Percentiles rank a stretch among this genome's conserved stretches.
Evolutionary conservation across 2,113 vertebrate species (phyloP).

Genomic region (Semicossyphus pulcher): DNA sequence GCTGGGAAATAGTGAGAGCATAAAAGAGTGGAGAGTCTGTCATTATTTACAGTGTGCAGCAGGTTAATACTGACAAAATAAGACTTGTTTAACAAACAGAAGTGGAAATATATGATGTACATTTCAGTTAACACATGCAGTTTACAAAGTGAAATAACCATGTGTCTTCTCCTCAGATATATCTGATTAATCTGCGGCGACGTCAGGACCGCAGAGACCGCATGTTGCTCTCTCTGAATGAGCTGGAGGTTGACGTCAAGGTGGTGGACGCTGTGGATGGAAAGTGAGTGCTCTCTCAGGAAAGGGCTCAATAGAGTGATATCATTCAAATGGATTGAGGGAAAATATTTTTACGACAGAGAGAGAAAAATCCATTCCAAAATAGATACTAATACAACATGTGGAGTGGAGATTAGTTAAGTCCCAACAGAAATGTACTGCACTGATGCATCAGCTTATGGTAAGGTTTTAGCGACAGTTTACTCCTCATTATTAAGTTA

Average conservation of each 20-base stretch:
- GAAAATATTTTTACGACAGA: neutral
- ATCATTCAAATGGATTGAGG: neutral
- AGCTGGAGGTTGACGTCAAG: conserved; percentile 88
- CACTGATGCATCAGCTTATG: no score
- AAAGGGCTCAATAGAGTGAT: neutral
- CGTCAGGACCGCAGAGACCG: conserved; percentile 88
- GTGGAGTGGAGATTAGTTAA: neutral
- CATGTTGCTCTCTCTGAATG: conserved; percentile 91
- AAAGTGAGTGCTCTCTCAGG: conserved; percentile 78
- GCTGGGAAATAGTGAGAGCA: neutral
- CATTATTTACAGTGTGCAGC: neutral
- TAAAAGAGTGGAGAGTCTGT: no score
- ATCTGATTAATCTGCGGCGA: conserved; percentile 92
- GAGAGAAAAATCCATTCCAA: neutral
- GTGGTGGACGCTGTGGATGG: conserved; percentile 94
- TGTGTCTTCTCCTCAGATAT: conserved; percentile 82
- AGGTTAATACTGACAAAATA: neutral
- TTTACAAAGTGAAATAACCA: neutral
- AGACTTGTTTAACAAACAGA: no score
- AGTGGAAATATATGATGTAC: no score
- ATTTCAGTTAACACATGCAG: neutral
- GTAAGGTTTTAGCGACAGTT: no score
- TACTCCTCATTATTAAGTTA: no score
- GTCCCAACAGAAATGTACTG: neutral
- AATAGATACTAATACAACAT: neutral